These are phyloP conservation scores for Elegia similella DNA, from an alignment of 2,888 invertebrate genomes.

Conservation along the genomic window DNA sequence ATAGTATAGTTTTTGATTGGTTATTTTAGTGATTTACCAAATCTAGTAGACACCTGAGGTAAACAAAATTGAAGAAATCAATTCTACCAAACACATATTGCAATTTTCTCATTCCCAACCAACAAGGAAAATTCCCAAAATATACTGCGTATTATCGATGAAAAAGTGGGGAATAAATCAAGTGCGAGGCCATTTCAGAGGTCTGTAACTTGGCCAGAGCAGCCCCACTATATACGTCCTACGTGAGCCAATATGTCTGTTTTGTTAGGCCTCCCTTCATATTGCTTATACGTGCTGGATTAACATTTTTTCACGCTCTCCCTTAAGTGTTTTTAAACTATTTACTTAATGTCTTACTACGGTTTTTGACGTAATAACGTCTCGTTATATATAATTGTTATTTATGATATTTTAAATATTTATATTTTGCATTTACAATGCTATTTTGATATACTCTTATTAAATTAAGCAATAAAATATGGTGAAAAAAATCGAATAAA, in stretches of 20 bases:
- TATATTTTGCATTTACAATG: too few relatives aligned
- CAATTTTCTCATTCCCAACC: conserved; percentile 7
- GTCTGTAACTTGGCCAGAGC: conserved; percentile 19
- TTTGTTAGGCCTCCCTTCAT: conserved; percentile 26
- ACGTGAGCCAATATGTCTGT: conserved; percentile 28
- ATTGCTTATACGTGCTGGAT: conserved; percentile 29
- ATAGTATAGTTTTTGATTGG: too few relatives aligned
- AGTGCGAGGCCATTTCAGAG: conserved; percentile 21
- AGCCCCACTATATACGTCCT: conserved; percentile 19
- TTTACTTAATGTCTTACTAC: neutral
- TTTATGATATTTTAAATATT: too few relatives aligned
- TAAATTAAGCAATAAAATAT: too few relatives aligned
- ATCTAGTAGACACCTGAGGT: too few relatives aligned
- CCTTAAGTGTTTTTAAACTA: conserved; percentile 2
- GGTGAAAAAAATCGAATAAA: too few relatives aligned
- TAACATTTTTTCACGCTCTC: conserved; percentile 20
- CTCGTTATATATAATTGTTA: too few relatives aligned
- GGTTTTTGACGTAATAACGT: too few relatives aligned
- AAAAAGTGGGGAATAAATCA: conserved; percentile 17
- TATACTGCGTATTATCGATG: conserved; percentile 11
- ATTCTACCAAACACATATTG: neutral
- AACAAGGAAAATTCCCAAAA: conserved; percentile 5
- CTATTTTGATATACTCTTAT: too few relatives aligned
- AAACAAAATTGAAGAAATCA: neutral
- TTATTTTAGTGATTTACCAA: too few relatives aligned